Evolutionary conservation across 2,888 invertebrate genomes (phyloP).

Genomic region (Tenthredo mesomela): DNA sequence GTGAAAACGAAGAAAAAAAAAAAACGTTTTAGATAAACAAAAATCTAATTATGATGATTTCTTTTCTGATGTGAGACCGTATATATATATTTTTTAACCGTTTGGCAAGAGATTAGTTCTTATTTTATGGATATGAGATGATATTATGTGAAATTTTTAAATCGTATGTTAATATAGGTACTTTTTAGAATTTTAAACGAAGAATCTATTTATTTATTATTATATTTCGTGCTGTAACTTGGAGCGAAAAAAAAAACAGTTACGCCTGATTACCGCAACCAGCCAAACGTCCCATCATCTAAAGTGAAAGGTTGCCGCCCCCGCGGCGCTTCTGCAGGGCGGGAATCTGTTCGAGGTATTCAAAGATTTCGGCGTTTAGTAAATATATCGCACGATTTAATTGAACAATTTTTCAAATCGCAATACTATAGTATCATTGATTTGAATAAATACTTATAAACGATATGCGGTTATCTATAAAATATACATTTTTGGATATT

Average conservation of each 20-base stretch:
- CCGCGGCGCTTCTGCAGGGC: conserved; percentile 5
- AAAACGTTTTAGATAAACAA: neutral
- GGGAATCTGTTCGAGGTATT: neutral
- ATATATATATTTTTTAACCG: neutral
- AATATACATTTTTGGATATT: neutral
- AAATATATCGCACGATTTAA: neutral
- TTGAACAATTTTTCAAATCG: neutral
- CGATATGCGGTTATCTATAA: too few species aligned
- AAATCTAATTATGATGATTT: neutral
- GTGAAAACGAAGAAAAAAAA: neutral
- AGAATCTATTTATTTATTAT: neutral
- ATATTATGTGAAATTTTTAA: neutral
- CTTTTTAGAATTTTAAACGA: neutral
- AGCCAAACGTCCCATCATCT: conserved; percentile 10
- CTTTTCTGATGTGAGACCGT: neutral
- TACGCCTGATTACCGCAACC: conserved; percentile 27
- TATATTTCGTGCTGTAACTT: neutral
- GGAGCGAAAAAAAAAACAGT: neutral
- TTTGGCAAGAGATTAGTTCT: too few species aligned
- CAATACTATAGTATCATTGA: neutral
- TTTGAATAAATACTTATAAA: neutral
- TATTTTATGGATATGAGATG: too few species aligned
- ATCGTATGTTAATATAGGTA: neutral
- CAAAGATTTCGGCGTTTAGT: neutral
- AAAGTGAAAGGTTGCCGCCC: conserved; percentile 36